A percentile compares a stretch with the other conserved stretches of the same genome.
phyloP scores from a whole-genome alignment of 1,140 invertebrate genomes.

The Bombus turneri region DNA sequence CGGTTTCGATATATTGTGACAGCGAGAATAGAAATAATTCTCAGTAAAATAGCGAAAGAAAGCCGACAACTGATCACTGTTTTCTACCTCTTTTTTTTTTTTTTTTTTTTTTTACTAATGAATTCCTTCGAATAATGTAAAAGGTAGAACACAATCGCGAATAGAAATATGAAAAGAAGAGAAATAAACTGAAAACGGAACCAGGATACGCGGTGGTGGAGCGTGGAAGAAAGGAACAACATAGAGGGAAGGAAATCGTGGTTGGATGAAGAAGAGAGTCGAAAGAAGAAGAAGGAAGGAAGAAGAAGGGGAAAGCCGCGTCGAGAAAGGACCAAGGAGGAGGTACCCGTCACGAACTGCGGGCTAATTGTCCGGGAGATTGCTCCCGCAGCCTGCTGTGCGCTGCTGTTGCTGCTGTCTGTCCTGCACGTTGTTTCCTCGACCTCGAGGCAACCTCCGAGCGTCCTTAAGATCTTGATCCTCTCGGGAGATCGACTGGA shows the following conservation, averaged over 20 bases:
- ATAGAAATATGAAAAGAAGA: not conserved
- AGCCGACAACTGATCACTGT: too few relatives aligned
- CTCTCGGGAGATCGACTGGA: slow-evolving; percentile 60
- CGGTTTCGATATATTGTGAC: too few relatives aligned
- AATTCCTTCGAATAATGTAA: too few relatives aligned
- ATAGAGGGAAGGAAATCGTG: slow-evolving; percentile 20
- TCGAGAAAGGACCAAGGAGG: slow-evolving; percentile 65
- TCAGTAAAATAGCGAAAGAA: too few relatives aligned
- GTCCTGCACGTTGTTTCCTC: slow-evolving; percentile 69
- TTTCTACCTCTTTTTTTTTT: too few relatives aligned
- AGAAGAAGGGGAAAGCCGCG: slow-evolving; percentile 70
- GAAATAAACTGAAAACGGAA: slow-evolving; percentile 25
- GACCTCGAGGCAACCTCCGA: slow-evolving; percentile 68
- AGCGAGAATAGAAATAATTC: too few relatives aligned
- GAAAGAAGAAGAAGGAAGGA: slow-evolving; percentile 51
- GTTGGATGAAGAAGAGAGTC: slow-evolving; percentile 36
- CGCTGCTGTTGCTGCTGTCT: slow-evolving; percentile 67
- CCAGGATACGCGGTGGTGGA: slow-evolving; percentile 28
- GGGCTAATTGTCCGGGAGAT: slow-evolving; percentile 82
- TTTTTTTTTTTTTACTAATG: too few relatives aligned
- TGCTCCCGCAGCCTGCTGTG: slow-evolving; percentile 77
- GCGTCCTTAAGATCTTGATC: slow-evolving; percentile 71
- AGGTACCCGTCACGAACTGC: slow-evolving; percentile 81
- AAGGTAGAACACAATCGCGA: too few relatives aligned
- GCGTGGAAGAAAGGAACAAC: slow-evolving; percentile 48